Percentiles rank a stretch among this genome's conserved stretches.
Evolutionary conservation across 2,797 vertebrate genomes (phyloP).

Genomic region (Taenioides sp.): DNA sequence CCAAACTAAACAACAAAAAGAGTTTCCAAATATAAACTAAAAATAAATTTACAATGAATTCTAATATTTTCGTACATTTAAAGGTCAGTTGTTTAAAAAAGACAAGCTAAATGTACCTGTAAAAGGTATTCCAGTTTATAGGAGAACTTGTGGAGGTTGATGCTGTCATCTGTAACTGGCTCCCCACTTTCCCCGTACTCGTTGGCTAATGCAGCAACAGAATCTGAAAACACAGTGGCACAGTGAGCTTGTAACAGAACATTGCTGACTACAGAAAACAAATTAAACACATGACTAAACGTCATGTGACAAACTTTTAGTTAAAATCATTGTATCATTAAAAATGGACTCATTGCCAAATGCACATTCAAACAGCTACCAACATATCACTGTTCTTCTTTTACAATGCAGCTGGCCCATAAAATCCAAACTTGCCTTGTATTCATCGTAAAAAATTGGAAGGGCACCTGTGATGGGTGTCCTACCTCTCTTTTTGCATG

Average conservation of each 20-base stretch:
- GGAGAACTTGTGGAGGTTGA: conserved; percentile 92
- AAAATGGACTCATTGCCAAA: not conserved
- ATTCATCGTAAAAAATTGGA: conserved; percentile 61
- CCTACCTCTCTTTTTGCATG: conserved; percentile 61
- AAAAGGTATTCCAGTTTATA: conserved; percentile 95
- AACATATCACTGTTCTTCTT: not conserved
- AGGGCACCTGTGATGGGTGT: conserved; percentile 32
- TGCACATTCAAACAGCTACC: not conserved
- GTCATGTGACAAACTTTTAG: not conserved
- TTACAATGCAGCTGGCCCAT: not conserved
- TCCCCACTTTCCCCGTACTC: conserved; percentile 92
- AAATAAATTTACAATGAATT: not conserved
- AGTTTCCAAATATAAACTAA: not conserved
- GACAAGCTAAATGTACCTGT: conserved; percentile 78
- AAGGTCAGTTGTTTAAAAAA: not conserved
- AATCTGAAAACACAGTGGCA: conserved; percentile 72
- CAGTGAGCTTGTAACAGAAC: not conserved
- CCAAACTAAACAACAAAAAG: conserved; percentile 81
- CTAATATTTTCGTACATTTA: not conserved
- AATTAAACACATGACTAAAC: not conserved
- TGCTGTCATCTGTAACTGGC: conserved; percentile 92
- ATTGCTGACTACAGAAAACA: not conserved
- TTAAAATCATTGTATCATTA: not conserved
- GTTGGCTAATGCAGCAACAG: conserved; percentile 86
- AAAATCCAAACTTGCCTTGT: conserved; percentile 58